phyloP scores from a whole-genome alignment of 2,888 invertebrate genomes.

The Dryobota labecula region DNA sequence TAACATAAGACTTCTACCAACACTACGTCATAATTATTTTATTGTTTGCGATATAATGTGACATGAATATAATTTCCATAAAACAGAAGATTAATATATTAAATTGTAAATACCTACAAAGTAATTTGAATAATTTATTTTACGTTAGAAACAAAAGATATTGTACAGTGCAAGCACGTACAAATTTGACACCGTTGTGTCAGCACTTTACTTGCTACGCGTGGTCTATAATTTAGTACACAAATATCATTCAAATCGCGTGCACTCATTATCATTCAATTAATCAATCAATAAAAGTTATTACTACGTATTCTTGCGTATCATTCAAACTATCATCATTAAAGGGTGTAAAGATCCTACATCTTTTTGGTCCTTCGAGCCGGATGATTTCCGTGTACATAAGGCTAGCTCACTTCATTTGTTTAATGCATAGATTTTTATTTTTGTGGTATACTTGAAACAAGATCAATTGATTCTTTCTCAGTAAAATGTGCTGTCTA shows the following conservation, averaged over 20 bases:
- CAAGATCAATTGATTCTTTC: not conserved
- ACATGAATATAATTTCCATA: slow-evolving; percentile 18
- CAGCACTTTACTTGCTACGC: no score
- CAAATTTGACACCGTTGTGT: no score
- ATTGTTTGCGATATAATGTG: slow-evolving; percentile 24
- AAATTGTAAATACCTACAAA: slow-evolving; percentile 2
- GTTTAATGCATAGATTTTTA: not conserved
- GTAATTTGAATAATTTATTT: slow-evolving; percentile 12
- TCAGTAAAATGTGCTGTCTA: not conserved
- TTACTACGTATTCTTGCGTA: no score
- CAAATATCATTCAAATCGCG: no score
- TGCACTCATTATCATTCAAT: no score
- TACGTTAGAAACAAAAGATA: not conserved
- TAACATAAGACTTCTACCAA: slow-evolving; percentile 13
- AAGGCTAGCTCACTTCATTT: not conserved
- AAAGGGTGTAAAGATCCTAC: no score
- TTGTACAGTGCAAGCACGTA: no score
- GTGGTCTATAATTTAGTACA: no score
- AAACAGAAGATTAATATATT: slow-evolving; percentile 11
- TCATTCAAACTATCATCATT: no score
- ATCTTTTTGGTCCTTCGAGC: no score
- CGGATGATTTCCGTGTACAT: not conserved
- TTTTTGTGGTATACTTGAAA: not conserved
- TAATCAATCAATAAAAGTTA: no score
- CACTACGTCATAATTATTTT: slow-evolving; percentile 35